Evolutionary conservation across 2,888 invertebrate genomes (phyloP).

Genomic region (Eurytoma californica): DNA sequence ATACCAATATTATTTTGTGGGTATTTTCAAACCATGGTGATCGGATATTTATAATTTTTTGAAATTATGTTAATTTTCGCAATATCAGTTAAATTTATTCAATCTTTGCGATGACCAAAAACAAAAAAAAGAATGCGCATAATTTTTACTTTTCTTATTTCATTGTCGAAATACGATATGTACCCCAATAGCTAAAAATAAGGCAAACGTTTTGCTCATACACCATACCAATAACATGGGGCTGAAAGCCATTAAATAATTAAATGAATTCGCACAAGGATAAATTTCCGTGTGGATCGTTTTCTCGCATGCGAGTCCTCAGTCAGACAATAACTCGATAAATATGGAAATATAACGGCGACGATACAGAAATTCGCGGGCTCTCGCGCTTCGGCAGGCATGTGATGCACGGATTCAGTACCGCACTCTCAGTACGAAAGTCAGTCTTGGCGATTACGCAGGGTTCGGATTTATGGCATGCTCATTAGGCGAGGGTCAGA

Average conservation of each 20-base stretch:
- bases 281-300: slow-evolving; percentile 7
- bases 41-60: neutral
- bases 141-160: no score
- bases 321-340: slow-evolving; percentile 59
- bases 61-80: no score
- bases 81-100: no score
- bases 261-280: slow-evolving; percentile 19
- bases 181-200: no score
- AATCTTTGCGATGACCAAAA: no score
- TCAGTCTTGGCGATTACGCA: slow-evolving; percentile 61
- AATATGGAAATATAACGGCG: slow-evolving; percentile 61
- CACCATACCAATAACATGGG: neutral
- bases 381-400: slow-evolving; percentile 52
- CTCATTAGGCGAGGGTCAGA: slow-evolving; percentile 61
- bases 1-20: neutral
- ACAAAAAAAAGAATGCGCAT: no score
- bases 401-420: slow-evolving; percentile 56
- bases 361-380: slow-evolving; percentile 55
- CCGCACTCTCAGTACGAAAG: slow-evolving; percentile 62
- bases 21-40: neutral
- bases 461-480: slow-evolving; percentile 64
- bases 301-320: neutral
- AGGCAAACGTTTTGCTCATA: neutral
- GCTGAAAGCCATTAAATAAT: slow-evolving; percentile 46
- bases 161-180: no score